phyloP scores from a whole-genome alignment of 2,113 vertebrate genomes.

The Centropus unirufus region DNA sequence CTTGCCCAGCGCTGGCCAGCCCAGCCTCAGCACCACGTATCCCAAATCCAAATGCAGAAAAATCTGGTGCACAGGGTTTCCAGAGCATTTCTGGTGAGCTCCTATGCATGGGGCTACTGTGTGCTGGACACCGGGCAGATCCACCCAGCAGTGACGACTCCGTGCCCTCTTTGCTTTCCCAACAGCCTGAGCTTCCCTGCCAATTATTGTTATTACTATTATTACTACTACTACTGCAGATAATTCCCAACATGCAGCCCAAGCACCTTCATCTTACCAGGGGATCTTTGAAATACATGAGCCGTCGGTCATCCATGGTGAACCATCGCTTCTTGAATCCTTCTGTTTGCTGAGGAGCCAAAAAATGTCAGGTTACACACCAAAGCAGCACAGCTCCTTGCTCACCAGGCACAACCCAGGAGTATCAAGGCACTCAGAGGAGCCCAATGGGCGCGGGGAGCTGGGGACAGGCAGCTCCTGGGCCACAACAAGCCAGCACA shows the following conservation, averaged over 20 bases:
- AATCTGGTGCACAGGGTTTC: neutral
- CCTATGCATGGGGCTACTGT: neutral
- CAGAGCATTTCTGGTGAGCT: neutral
- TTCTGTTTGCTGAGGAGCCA: constrained; percentile 86
- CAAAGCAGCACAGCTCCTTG: neutral
- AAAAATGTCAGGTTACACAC: neutral
- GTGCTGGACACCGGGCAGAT: neutral
- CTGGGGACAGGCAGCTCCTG: neutral
- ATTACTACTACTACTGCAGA: neutral
- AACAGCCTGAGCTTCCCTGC: neutral
- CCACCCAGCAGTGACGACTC: accelerated
- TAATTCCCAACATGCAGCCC: neutral
- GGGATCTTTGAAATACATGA: constrained; percentile 98
- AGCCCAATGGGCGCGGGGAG: neutral
- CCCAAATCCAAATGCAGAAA: neutral
- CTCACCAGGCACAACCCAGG: accelerated
- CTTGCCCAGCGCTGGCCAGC: neutral
- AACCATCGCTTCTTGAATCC: constrained; percentile 98
- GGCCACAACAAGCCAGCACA: neutral
- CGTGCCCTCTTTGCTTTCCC: neutral
- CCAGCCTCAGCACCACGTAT: neutral
- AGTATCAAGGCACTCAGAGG: neutral
- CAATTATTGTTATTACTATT: neutral
- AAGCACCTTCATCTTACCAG: constrained; percentile 80
- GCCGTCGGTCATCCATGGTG: constrained; percentile 93